Evolutionary conservation across 2,888 invertebrate species (phyloP).

Genomic region (Hirtodrosophila histrioides): DNA sequence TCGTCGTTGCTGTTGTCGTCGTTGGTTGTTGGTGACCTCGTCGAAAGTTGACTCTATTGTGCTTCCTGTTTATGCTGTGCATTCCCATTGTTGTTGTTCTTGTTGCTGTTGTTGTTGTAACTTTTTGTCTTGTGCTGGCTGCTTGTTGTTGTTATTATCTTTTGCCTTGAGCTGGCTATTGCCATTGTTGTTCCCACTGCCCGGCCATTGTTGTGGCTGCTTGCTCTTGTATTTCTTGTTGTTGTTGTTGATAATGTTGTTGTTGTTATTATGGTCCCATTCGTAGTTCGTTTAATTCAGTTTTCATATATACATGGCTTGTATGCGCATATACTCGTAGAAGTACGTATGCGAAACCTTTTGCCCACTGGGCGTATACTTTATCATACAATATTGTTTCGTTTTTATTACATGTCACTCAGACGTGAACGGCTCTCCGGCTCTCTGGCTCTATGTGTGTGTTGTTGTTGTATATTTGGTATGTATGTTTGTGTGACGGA

Average conservation of each 20-base stretch:
- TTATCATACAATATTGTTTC: slow-evolving; percentile 80
- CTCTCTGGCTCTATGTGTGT: slow-evolving; percentile 2
- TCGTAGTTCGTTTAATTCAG: slow-evolving; percentile 79
- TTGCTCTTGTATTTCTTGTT: slow-evolving; percentile 32
- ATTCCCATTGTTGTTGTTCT: slow-evolving; percentile 53
- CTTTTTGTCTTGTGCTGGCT: slow-evolving; percentile 45
- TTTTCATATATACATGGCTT: slow-evolving; percentile 64
- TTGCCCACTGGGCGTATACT: slow-evolving; percentile 79
- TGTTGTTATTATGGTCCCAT: slow-evolving; percentile 61
- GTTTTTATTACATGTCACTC: slow-evolving; percentile 78
- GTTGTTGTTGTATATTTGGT: slow-evolving; percentile 10
- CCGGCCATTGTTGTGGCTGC: slow-evolving; percentile 47
- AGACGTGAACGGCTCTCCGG: slow-evolving; percentile 55
- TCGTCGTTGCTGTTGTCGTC: slow-evolving; percentile 29
- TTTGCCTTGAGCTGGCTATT: slow-evolving; percentile 64
- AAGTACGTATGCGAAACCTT: slow-evolving; percentile 47
- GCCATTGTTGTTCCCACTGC: slow-evolving; percentile 62
- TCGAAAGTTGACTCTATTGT: slow-evolving; percentile 77
- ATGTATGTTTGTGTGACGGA: slow-evolving; percentile 38
- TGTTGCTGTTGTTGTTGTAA: slow-evolving; percentile 41
- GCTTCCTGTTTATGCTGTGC: slow-evolving; percentile 74
- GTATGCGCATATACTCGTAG: slow-evolving; percentile 31
- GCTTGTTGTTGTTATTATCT: slow-evolving; percentile 68
- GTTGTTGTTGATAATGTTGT: slow-evolving; percentile 40
- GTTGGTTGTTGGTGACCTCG: slow-evolving; percentile 63